Conservation (phyloP, 2,888 invertebrate genomes). For the Agriopis leucophaearia region DNA sequence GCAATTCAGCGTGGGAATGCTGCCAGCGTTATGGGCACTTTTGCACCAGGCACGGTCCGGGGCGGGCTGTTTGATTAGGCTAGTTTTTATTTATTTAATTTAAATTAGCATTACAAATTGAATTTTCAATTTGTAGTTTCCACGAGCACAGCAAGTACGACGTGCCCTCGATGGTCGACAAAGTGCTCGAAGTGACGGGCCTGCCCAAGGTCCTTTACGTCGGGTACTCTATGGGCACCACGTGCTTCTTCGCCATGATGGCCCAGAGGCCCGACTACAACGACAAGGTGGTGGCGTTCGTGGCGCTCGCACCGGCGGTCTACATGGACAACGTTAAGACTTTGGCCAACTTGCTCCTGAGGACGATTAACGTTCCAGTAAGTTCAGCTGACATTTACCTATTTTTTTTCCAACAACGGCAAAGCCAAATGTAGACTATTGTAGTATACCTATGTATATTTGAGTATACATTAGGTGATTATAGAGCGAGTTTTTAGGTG, state of each 20-base stretch:
- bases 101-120: too few species aligned
- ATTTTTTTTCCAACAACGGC: too few species aligned
- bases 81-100: too few species aligned
- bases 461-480: too few species aligned
- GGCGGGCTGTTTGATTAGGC: too few species aligned
- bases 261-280: constrained; percentile 85
- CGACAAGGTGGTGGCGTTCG: constrained; percentile 78
- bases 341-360: constrained; percentile 56
- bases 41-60: too few species aligned
- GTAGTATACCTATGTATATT: too few species aligned
- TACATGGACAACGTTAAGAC: constrained; percentile 70
- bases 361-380: constrained; percentile 64
- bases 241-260: constrained; percentile 85
- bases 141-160: constrained; percentile 87
- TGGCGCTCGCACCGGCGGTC: constrained; percentile 84
- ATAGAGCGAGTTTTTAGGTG: too few species aligned
- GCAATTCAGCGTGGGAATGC: too few species aligned
- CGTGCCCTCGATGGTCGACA: constrained; percentile 84
- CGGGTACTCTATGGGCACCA: constrained; percentile 87
- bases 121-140: constrained; percentile 69
- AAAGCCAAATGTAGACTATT: too few species aligned
- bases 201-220: constrained; percentile 79
- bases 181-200: constrained; percentile 75
- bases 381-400: constrained; percentile 36
- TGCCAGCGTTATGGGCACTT: too few species aligned